Evolutionary conservation across 2,113 vertebrate species (phyloP).

Genomic region (Orientallactaga bullata): DNA sequence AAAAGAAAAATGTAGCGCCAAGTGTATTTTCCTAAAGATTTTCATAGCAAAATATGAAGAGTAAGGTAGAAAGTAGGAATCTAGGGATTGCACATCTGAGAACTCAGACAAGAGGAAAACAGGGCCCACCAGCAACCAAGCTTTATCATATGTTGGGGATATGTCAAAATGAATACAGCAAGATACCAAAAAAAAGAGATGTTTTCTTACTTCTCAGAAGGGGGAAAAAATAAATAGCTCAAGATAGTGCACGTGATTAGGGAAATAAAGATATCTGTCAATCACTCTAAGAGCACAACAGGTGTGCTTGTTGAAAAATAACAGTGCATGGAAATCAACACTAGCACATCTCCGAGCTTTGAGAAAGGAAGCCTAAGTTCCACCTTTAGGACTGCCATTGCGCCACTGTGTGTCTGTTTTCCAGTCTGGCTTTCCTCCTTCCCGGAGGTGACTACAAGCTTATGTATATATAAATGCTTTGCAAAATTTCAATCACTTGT

Average conservation of each 20-base stretch:
- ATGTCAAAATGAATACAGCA: neutral
- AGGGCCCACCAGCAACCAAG: neutral
- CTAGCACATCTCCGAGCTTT: neutral
- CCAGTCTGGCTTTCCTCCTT: neutral
- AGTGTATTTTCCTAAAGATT: conserved; percentile 49
- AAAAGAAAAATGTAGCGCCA: neutral
- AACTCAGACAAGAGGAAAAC: neutral
- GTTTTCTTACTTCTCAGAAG: conserved; percentile 31
- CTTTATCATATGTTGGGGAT: neutral
- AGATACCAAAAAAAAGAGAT: neutral
- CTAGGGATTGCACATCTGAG: neutral
- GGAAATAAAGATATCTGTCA: conserved; percentile 56
- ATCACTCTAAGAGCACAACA: conserved; percentile 10
- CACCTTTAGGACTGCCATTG: accelerated
- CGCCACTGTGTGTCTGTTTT: neutral
- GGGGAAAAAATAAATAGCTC: neutral
- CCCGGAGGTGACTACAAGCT: neutral
- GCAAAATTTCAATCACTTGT: neutral
- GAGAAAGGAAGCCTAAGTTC: neutral
- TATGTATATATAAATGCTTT: neutral
- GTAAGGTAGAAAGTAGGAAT: no score
- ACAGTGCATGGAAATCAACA: neutral
- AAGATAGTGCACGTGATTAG: neutral
- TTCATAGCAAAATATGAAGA: neutral
- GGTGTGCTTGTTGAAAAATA: conserved; percentile 19